phyloP scores from a whole-genome alignment of 2,113 vertebrate species.

The Clarias magur region DNA sequence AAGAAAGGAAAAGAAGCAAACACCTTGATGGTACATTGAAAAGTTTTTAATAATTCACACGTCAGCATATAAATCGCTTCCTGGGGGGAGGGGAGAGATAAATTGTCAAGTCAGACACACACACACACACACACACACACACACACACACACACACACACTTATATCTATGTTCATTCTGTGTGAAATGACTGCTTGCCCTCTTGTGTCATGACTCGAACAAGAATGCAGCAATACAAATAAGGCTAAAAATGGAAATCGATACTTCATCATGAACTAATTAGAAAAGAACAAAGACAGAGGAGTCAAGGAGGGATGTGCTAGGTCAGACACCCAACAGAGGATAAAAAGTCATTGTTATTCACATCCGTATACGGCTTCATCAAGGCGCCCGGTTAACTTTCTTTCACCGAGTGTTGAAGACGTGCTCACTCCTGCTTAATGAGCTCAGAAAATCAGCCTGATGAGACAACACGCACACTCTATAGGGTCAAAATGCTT shows the following conservation, averaged over 20 bases:
- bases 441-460: conserved; percentile 30
- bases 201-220: conserved; percentile 14
- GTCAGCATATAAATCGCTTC: not conserved
- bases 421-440: conserved; percentile 25
- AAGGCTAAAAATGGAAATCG: conserved; percentile 48
- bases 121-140: not conserved
- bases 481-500: conserved; percentile 10
- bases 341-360: conserved; percentile 45
- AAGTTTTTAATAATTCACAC: not conserved
- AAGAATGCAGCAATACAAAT: conserved; percentile 40
- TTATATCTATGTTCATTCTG: not conserved
- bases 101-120: not conserved
- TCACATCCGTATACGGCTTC: conserved; percentile 35
- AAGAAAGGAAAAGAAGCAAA: not conserved
- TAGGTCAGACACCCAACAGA: conserved; percentile 43
- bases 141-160: not conserved
- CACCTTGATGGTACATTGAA: not conserved
- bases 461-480: conserved; percentile 21
- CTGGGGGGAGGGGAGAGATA: not conserved
- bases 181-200: not conserved
- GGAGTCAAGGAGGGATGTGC: conserved; percentile 40
- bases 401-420: conserved; percentile 12
- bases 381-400: conserved; percentile 26
- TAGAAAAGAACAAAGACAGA: conserved; percentile 42
- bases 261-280: conserved; percentile 52